Conservation (phyloP, 2,888 invertebrate species). For the Bugulina stolonifera region DNA sequence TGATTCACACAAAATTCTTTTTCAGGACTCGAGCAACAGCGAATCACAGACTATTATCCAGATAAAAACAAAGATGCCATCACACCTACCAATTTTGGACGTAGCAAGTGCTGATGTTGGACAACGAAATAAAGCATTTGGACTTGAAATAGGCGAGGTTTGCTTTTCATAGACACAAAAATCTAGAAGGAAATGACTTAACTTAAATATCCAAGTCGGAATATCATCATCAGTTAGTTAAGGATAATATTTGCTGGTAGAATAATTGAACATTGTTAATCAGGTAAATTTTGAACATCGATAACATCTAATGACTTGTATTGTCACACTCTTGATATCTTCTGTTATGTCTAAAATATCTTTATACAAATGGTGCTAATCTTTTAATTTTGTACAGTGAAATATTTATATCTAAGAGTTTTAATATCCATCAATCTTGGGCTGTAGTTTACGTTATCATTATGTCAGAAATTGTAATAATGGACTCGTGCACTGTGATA, state of each 20-base stretch:
- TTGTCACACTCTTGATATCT: too few relatives aligned
- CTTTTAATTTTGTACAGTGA: conserved; percentile 23
- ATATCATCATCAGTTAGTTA: too few relatives aligned
- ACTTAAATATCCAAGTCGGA: too few relatives aligned
- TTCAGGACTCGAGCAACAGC: conserved; percentile 1
- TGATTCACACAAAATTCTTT: too few relatives aligned
- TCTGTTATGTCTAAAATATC: not conserved
- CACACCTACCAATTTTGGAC: conserved; percentile 24
- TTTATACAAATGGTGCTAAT: conserved; percentile 16
- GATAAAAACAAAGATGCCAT: conserved; percentile 22
- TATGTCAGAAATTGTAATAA: too few relatives aligned
- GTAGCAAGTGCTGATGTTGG: conserved; percentile 15
- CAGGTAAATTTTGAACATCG: too few relatives aligned
- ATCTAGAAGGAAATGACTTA: not conserved
- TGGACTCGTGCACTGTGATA: too few relatives aligned
- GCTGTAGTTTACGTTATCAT: not conserved
- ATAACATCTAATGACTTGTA: too few relatives aligned
- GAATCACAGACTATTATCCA: conserved; percentile 23
- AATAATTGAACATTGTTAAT: too few relatives aligned
- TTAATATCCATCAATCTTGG: too few relatives aligned
- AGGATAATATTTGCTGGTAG: too few relatives aligned
- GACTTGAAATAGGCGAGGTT: conserved; percentile 26
- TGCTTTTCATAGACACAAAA: conserved; percentile 26
- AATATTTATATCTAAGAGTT: conserved; percentile 1
- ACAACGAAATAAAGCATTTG: conserved; percentile 12